These are phyloP conservation scores for Orthosia cruda DNA, from an alignment of 2,888 invertebrate species.

Conservation along the genomic window DNA sequence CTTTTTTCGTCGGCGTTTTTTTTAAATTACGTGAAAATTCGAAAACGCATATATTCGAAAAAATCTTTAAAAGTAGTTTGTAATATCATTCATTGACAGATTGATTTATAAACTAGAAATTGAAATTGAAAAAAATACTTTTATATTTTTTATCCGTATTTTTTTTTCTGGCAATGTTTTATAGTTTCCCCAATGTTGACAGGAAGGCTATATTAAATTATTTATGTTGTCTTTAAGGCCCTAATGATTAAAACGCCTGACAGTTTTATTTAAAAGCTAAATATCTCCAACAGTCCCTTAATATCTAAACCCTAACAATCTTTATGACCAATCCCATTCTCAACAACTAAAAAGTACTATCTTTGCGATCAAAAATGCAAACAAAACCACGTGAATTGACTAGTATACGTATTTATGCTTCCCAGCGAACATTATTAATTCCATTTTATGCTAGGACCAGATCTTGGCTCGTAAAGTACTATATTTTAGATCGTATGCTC, in stretches of 20 bases:
- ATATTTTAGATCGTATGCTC: slow-evolving; percentile 51
- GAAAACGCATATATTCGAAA: no score
- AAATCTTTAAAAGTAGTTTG: not conserved
- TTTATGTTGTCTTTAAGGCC: no score
- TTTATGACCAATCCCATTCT: slow-evolving; percentile 20
- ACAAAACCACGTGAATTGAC: slow-evolving; percentile 42
- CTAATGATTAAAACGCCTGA: not conserved
- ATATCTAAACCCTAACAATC: slow-evolving; percentile 19
- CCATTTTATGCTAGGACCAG: slow-evolving; percentile 62
- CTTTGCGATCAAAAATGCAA: slow-evolving; percentile 50
- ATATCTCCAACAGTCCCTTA: not conserved
- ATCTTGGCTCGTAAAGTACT: slow-evolving; percentile 56
- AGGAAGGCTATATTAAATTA: no score
- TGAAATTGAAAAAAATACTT: not conserved
- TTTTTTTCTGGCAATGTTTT: not conserved
- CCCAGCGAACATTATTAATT: slow-evolving; percentile 49
- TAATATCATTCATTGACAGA: not conserved
- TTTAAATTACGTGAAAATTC: not conserved
- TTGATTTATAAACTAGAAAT: not conserved
- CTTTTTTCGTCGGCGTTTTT: not conserved
- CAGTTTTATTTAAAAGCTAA: not conserved
- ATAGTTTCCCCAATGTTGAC: not conserved
- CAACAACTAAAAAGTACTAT: slow-evolving; percentile 29
- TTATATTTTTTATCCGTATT: not conserved
- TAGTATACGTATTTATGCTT: slow-evolving; percentile 58